These are phyloP conservation scores for Odontesthes bonariensis DNA, from an alignment of 2,113 vertebrate species.

Conservation along the genomic window DNA sequence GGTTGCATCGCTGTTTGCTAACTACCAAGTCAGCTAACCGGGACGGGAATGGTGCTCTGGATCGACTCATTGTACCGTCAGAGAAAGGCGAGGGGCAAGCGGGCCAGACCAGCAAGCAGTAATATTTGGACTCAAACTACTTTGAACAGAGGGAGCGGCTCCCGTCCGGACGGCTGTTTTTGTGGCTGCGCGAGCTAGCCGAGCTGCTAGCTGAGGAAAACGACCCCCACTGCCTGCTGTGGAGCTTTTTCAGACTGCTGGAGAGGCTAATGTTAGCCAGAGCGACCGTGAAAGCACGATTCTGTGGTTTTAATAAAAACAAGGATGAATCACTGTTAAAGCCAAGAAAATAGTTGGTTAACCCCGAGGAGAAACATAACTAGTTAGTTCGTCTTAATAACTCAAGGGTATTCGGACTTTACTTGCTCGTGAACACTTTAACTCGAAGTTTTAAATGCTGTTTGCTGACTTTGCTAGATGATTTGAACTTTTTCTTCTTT, in stretches of 20 bases:
- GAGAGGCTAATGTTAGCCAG: conserved; percentile 42
- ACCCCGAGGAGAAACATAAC: not conserved
- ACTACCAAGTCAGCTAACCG: conserved; percentile 49
- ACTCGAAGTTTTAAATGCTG: conserved; percentile 23
- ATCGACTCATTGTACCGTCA: conserved; percentile 57
- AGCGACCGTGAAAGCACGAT: conserved; percentile 1
- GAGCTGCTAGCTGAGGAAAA: conserved; percentile 55
- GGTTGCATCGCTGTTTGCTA: conserved; percentile 48
- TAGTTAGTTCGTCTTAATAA: conserved; percentile 8
- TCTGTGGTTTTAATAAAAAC: conserved; percentile 9
- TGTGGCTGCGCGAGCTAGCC: conserved; percentile 68
- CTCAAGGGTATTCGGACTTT: conserved; percentile 7
- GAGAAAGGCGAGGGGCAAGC: conserved; percentile 71
- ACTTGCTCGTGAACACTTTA: conserved; percentile 4
- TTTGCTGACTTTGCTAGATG: conserved; percentile 35
- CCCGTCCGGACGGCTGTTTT: conserved; percentile 65
- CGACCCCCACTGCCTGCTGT: conserved; percentile 69
- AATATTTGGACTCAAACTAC: conserved; percentile 70
- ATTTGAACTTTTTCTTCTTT: conserved; percentile 18
- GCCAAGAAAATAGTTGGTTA: not conserved
- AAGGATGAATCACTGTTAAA: conserved; percentile 12
- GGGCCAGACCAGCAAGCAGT: conserved; percentile 56
- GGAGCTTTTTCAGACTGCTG: conserved; percentile 34
- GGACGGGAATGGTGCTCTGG: conserved; percentile 80
- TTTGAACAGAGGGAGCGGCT: conserved; percentile 67